Conservation (phyloP, 2,888 invertebrate genomes). For the Molorchus minor region DNA sequence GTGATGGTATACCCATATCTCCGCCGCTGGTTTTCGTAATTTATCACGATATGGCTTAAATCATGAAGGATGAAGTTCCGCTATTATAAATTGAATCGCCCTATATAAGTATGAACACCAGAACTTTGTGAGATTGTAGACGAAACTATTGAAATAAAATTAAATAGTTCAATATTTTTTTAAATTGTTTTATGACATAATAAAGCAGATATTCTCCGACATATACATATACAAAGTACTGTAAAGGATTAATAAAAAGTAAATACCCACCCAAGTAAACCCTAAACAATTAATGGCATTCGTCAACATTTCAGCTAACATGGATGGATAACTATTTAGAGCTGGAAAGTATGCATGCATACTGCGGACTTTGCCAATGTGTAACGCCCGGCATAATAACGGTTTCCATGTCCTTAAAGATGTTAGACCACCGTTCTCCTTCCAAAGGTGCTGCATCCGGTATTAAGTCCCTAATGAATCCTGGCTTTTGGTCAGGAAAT, state of each 20-base stretch:
- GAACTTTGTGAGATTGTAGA: too few species aligned
- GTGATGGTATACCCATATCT: too few species aligned
- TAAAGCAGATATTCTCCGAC: too few species aligned
- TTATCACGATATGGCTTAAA: too few species aligned
- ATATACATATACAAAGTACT: too few species aligned
- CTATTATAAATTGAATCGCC: too few species aligned
- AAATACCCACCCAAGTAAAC: conserved; percentile 91
- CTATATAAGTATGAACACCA: too few species aligned
- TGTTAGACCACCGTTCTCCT: conserved; percentile 90
- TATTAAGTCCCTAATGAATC: conserved; percentile 87
- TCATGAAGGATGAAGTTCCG: too few species aligned
- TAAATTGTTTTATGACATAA: too few species aligned
- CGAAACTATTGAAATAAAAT: too few species aligned
- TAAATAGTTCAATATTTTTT: too few species aligned
- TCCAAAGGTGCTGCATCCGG: conserved; percentile 87
- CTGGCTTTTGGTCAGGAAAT: conserved; percentile 93
- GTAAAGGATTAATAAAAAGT: neutral
- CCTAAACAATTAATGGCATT: conserved; percentile 94
- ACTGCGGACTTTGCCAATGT: conserved; percentile 96
- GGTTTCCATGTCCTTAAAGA: conserved; percentile 90
- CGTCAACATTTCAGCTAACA: conserved; percentile 95
- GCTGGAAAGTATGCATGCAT: conserved; percentile 99
- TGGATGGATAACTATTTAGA: conserved; percentile 90
- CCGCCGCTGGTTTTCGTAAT: too few species aligned
- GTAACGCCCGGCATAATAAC: conserved; percentile 98